Percentiles rank a stretch among this genome's conserved stretches.
Conservation (phyloP, 2,113 vertebrate species). For the Centropristis striata region DNA sequence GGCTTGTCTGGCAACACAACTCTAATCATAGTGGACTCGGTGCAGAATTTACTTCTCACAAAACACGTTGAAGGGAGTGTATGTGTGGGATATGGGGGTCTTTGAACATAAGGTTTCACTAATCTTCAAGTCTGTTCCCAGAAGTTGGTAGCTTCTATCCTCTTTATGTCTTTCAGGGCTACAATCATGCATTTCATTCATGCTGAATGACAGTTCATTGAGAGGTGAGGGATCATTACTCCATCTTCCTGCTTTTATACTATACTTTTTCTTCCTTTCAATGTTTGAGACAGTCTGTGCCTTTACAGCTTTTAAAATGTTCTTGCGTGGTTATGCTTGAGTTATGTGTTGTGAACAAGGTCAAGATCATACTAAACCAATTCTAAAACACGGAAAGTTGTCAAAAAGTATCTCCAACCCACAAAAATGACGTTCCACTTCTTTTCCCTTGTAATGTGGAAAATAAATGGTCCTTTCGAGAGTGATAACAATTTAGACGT, state of each 20-base stretch:
- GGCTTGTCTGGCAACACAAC: not conserved
- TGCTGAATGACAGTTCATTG: conserved; percentile 19
- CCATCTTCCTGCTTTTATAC: not conserved
- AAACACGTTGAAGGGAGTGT: not conserved
- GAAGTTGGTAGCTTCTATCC: not conserved
- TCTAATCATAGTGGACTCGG: too few species aligned
- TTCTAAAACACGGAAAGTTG: conserved; percentile 19
- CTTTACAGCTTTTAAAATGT: not conserved
- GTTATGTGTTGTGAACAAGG: conserved; percentile 8
- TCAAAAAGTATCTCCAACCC: conserved; percentile 16
- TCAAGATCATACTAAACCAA: conserved; percentile 28
- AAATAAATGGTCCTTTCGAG: not conserved
- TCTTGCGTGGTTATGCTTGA: not conserved
- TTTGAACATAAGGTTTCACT: not conserved
- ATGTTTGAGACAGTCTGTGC: conserved; percentile 6
- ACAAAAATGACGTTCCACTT: conserved; percentile 3
- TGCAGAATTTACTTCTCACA: too few species aligned
- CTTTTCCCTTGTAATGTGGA: conserved; percentile 9
- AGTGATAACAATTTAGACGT: conserved; percentile 11
- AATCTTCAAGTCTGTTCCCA: not conserved
- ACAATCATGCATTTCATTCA: not conserved
- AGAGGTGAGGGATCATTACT: conserved; percentile 26
- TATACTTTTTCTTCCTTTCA: conserved; percentile 4
- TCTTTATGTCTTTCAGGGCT: conserved; percentile 13
- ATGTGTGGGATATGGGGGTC: not conserved